phyloP scores from a whole-genome alignment of 2,113 vertebrate species.

The Gracilinanus agilis region DNA sequence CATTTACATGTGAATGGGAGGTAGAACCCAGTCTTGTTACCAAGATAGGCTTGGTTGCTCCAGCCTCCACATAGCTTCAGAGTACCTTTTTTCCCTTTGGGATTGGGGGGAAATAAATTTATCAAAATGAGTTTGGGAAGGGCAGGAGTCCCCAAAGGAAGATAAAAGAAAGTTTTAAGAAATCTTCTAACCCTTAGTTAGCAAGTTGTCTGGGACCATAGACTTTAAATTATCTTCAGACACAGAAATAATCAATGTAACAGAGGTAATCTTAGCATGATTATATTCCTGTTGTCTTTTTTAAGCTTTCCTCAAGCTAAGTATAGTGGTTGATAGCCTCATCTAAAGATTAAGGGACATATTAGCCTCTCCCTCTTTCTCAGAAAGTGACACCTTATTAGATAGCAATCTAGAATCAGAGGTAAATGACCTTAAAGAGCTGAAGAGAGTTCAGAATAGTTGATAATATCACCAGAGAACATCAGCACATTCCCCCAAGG shows the following conservation, averaged over 20 bases:
- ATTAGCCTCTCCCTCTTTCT: not conserved
- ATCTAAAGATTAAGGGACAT: not conserved
- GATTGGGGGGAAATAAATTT: not conserved
- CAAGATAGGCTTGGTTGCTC: not conserved
- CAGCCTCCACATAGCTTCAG: not conserved
- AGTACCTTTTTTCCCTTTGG: not conserved
- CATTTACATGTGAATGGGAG: not conserved
- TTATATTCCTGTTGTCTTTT: not conserved
- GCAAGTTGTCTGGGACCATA: not conserved
- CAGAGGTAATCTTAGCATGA: not conserved
- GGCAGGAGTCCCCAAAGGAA: not conserved
- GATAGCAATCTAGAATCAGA: not conserved
- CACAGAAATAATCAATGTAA: not conserved
- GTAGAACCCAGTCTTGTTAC: not conserved
- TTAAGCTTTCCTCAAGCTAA: not conserved
- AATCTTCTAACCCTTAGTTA: not conserved
- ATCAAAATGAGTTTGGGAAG: not conserved
- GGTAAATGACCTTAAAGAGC: not conserved
- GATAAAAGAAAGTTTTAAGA: not conserved
- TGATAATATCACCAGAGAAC: not conserved
- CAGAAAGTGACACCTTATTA: not conserved
- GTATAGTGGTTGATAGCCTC: not conserved
- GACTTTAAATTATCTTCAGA: not conserved
- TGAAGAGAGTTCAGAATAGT: not conserved
- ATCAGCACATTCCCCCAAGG: not conserved